Evolutionary conservation across 2,888 invertebrate genomes (phyloP).

Genomic region (Drosophila anomelani): DNA sequence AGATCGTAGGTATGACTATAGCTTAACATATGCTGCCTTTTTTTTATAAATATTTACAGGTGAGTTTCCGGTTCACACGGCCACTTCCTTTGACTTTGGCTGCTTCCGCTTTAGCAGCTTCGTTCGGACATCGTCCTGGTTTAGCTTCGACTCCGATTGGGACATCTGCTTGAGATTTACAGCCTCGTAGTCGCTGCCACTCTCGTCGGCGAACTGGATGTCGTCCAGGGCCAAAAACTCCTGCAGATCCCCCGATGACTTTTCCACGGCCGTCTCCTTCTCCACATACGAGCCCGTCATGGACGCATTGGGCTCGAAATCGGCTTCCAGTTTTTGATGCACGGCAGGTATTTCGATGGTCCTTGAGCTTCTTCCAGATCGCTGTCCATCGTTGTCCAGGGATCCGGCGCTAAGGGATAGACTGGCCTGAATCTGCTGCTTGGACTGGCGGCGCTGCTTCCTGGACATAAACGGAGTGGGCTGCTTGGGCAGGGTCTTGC

Average conservation of each 20-base stretch:
- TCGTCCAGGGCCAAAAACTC: slow-evolving; percentile 87
- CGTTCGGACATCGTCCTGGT: slow-evolving; percentile 27
- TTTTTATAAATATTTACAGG: slow-evolving; percentile 47
- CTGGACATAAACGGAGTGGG: slow-evolving; percentile 60
- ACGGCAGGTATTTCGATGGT: slow-evolving; percentile 59
- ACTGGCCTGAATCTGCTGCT: slow-evolving; percentile 71
- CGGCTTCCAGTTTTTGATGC: slow-evolving; percentile 52
- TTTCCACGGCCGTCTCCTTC: slow-evolving; percentile 89
- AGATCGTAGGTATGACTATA: slow-evolving; percentile 41
- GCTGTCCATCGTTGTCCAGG: slow-evolving; percentile 42
- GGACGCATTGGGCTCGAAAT: slow-evolving; percentile 61
- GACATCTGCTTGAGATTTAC: slow-evolving; percentile 56
- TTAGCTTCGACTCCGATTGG: slow-evolving; percentile 20
- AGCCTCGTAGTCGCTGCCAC: slow-evolving; percentile 74
- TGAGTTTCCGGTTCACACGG: slow-evolving; percentile 48
- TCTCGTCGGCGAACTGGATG: slow-evolving; percentile 90
- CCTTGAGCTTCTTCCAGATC: slow-evolving; percentile 40
- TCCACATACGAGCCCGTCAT: slow-evolving; percentile 85
- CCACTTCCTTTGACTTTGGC: slow-evolving; percentile 56
- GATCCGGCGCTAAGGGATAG: slow-evolving; percentile 32
- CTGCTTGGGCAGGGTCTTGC: slow-evolving; percentile 36
- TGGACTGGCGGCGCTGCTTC: slow-evolving; percentile 70
- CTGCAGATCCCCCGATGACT: slow-evolving; percentile 87
- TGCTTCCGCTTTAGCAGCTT: slow-evolving; percentile 16
- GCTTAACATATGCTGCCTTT: slow-evolving; percentile 14